Percentiles rank a stretch among this genome's conserved stretches.
Evolutionary conservation across 2,797 vertebrate species (phyloP).

Genomic region (Anableps anableps): DNA sequence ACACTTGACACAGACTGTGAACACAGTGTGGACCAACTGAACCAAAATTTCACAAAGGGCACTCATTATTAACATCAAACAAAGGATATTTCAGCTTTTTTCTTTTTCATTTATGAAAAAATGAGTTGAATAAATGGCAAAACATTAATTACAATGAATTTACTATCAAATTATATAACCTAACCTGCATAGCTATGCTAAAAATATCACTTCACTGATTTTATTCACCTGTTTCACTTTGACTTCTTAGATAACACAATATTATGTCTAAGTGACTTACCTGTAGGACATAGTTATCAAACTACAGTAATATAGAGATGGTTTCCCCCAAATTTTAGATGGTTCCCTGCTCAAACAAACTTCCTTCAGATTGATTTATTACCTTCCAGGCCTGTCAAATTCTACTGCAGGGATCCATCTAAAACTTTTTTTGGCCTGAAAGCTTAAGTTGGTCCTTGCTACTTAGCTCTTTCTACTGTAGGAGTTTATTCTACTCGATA

Average conservation of each 20-base stretch:
- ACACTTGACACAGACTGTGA: slow-evolving; percentile 48
- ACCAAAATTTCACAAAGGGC: slow-evolving; percentile 31
- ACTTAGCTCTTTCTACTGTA: background rate
- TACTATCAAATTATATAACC: background rate
- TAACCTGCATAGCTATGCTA: background rate
- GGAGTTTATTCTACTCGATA: background rate
- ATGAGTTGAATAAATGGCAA: slow-evolving; percentile 5
- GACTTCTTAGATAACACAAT: background rate
- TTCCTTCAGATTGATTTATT: background rate
- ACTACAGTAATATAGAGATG: background rate
- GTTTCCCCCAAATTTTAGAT: background rate
- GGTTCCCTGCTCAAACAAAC: background rate
- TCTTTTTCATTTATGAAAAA: background rate
- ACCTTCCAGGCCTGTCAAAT: background rate
- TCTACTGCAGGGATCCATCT: background rate
- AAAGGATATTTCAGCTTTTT: slow-evolving; percentile 13
- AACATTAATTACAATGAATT: background rate
- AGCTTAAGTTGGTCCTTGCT: background rate
- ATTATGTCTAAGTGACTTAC: background rate
- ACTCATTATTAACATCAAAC: slow-evolving; percentile 46
- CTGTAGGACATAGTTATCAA: background rate
- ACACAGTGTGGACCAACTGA: slow-evolving; percentile 40
- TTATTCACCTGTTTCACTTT: background rate
- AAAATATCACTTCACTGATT: background rate
- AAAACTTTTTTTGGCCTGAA: background rate